Evolutionary conservation across 2,888 invertebrate species (phyloP), one percentile per base, ranked within the genome.

Genomic region (Chironomus riparius): DNA sequence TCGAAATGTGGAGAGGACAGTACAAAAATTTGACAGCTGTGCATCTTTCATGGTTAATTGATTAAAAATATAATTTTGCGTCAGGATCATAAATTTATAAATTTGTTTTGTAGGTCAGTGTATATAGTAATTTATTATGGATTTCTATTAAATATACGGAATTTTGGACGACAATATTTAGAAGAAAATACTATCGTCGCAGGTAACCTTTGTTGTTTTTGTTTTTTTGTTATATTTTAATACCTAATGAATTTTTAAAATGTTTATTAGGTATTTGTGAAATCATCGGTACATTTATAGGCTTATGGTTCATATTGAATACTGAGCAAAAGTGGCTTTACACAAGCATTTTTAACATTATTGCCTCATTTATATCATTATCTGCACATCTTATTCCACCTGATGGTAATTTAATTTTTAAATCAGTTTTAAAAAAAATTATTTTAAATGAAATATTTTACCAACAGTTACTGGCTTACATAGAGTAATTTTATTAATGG

Each of bases 111-210:
- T 0, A 79, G 83, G 80, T 83, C 83, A 0, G 81, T 82, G 72
- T 83, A 81, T 76, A 80, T 84, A 68, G 82, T 82, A 28, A 83
- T 83, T 76, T 85, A 85, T 77, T 85, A 85, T 81, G 85, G 85
- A 24, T 84, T 84, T 81, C 78, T 85, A 61, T 79, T 85, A 65
- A 85, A 86, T 78, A 83, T 85, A 18, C 80, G 85, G 77, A 83
- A 83, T 21, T 84, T 85, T 77, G 85, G 85, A 18, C 78, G 84
- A 18, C 81, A 83, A 73, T 82, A 83, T 78, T 79, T 85, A 12
- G 81, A 80, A 15, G 79, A 82, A 0, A 85, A 84, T 72, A 85
- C 85, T 4, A 82, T 84, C 68, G 82, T 84, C 21, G 84, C 84
- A 81, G 85, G 85, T 84, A 78, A 79, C 2, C 22, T 3, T n/a